A percentile compares a stretch with the other conserved stretches of the same genome.
These are phyloP conservation scores for Zaprionus africanus DNA, from an alignment of 1,140 invertebrate species.

Conservation along the genomic window DNA sequence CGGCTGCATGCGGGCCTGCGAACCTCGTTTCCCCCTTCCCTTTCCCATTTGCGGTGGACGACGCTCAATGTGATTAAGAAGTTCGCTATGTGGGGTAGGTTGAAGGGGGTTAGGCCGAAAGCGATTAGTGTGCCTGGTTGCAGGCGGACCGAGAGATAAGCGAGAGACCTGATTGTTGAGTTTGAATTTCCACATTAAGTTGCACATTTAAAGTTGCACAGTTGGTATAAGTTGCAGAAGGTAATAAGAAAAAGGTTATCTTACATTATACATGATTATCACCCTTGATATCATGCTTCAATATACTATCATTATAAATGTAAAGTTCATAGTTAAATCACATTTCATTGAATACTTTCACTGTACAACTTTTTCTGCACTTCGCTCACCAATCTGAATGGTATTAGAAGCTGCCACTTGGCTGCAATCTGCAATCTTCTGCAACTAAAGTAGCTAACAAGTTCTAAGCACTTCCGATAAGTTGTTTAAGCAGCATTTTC, in stretches of 20 bases:
- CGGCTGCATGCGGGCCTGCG: slow-evolving; percentile 19
- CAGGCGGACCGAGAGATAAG: slow-evolving; percentile 30
- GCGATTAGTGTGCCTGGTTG: slow-evolving; percentile 21
- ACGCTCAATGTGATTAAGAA: slow-evolving; percentile 50
- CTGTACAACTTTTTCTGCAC: not conserved
- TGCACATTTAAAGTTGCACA: not conserved
- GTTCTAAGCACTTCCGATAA: slow-evolving; percentile 63
- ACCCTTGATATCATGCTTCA: too few species aligned
- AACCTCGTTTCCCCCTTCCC: too few species aligned
- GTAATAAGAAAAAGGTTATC: too few species aligned
- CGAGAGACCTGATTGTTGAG: not conserved
- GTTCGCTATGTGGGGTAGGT: slow-evolving; percentile 7
- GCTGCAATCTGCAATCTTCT: slow-evolving; percentile 46
- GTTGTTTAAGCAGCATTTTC: slow-evolving; percentile 39
- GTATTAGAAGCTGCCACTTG: slow-evolving; percentile 10
- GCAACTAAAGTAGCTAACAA: slow-evolving; percentile 63
- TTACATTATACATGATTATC: too few species aligned
- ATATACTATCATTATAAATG: too few species aligned
- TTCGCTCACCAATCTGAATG: not conserved
- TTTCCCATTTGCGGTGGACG: slow-evolving; percentile 22
- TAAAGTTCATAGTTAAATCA: not conserved
- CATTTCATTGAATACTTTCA: slow-evolving; percentile 36
- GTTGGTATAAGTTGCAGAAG: not conserved
- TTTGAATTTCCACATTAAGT: slow-evolving; percentile 15
- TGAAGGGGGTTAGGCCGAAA: slow-evolving; percentile 1